Evolutionary conservation across 2,797 vertebrate species (phyloP), one percentile per base, ranked within the genome.

Genomic region (Tenualosa ilisha): DNA sequence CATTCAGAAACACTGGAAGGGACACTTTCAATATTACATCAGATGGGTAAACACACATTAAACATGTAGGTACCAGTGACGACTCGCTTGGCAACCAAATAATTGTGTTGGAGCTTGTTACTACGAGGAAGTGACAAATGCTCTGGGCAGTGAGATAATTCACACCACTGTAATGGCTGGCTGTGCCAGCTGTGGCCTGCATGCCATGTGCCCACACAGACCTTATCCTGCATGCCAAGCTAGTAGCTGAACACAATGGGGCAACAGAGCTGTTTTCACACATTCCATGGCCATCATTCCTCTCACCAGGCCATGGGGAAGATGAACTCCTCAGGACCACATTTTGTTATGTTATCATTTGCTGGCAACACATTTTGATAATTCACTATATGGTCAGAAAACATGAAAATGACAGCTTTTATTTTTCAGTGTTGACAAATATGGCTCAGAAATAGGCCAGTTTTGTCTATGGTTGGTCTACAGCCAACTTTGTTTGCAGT

Each of bases 41-140:
- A 43, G 72, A 40, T 5, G 17, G 3, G 7, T 46, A 46, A 79
- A 46, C 17, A 51, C 50, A 51, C 50, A 79, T 20, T 43, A 22
- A 46, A 79, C 72, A 8, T 46, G 72, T 46, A 46, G 40, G 72
- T 40, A 79, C 72, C 72, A 40, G 17, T 20, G 5, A 6, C 46
- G 72, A 79, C 72, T 79, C 72, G 46, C 72, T 79, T 79, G 40
- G 72, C 72, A 79, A 79, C 72, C 72, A 8, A 4, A 3, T 22
- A 7, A 13, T 6, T 79, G 17, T 79, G 72, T 79, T 79, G 40
- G 31, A 72, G 12, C 7, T 24, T 6, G 72, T 79, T 79, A 43
- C 72, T 79, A 79, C 22, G 72, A 46, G 72, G 72, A 79, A 79
- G 72, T 79, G 72, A 46, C 40, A 79, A 46, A 46, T 46, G 13